Evolutionary conservation across 2,888 invertebrate species (phyloP).

Genomic region (Xylocampa areola): DNA sequence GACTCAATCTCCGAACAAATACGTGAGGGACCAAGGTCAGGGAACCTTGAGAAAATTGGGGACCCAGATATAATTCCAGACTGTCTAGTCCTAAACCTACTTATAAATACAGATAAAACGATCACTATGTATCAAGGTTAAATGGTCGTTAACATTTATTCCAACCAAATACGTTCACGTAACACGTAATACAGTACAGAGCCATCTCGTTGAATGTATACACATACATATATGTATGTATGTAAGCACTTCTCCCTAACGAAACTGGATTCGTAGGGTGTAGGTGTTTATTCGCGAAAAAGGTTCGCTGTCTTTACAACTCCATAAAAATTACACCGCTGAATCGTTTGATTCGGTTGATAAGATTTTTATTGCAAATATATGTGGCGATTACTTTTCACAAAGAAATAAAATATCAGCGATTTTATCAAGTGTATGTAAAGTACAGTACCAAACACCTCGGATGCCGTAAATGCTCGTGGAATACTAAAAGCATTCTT

Average conservation of each 20-base stretch:
- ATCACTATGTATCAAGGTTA: conserved; percentile 3
- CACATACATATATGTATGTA: conserved; percentile 6
- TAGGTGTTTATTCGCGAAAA: conserved; percentile 62
- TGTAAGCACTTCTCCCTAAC: conserved; percentile 27
- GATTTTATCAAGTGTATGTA: conserved; percentile 29
- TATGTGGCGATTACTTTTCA: conserved; percentile 68
- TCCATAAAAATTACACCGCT: conserved; percentile 77
- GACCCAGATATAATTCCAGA: conserved; percentile 15
- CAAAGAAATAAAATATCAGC: conserved; percentile 57
- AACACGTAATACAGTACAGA: conserved; percentile 5
- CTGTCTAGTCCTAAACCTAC: conserved; percentile 15
- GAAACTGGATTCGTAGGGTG: conserved; percentile 40
- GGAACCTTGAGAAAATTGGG: conserved; percentile 23
- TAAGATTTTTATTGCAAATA: conserved; percentile 74
- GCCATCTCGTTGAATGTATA: conserved; percentile 1
- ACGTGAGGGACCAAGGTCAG: conserved; percentile 21
- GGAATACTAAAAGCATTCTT: conserved; percentile 22
- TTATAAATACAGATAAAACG: conserved; percentile 26
- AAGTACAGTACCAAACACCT: neutral
- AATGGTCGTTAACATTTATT: conserved; percentile 17
- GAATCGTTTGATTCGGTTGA: conserved; percentile 76
- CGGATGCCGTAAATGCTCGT: conserved; percentile 7
- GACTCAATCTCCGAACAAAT: conserved; percentile 26
- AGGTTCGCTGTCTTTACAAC: conserved; percentile 73
- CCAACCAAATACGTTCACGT: conserved; percentile 7